Evolutionary conservation across 2,113 vertebrate species (phyloP), one percentile per base, ranked within the genome.

Genomic region (Bagarius yarrelli): DNA sequence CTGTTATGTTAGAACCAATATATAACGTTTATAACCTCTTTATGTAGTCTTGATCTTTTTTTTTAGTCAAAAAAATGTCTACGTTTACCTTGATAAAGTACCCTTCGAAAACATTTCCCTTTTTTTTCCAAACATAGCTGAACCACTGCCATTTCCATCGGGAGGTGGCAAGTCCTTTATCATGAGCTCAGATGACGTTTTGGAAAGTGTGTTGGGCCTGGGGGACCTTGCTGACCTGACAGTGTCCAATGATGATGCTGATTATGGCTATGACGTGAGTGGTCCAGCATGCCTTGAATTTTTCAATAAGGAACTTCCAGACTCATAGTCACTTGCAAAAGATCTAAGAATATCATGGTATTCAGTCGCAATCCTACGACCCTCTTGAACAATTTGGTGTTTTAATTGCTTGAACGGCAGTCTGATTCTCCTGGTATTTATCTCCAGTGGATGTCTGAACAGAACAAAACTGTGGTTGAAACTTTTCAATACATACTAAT

Each of bases 191-290:
- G 98, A 99, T 88, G 96, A 97, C 87, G 95, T 96, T 85, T 87
- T 99, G 90, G 96, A 98, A 94, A 98, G 95, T 89, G 96, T 98
- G 85, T 91, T 98, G 91, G 98, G 97, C 87, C 91, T 99, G 90
- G 97, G 98, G 84, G 98, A 99, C 92, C 95, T 99, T 86, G 97
- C 97, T 83, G 97, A 99, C 93, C 96, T 99, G 92, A 99, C 97
- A 56, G 98, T 99, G 89, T 93, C 96, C 91, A 99, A 99, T 91
- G 98, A 99, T 90, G 93, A 94, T 25, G 93, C 95, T 80, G 97
- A 99, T 91, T 99, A 96, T 92, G 96, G 95, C 94, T 99, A 99
- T 81, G 97, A 99, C 90, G 98, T 99, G 94, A 96, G 95, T 92
- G 85, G 83, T 86, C 61, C 18, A 61, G 60, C 78, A 70, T 80